phyloP scores from a whole-genome alignment of 2,797 vertebrate species.

The Antrozous pallidus region DNA sequence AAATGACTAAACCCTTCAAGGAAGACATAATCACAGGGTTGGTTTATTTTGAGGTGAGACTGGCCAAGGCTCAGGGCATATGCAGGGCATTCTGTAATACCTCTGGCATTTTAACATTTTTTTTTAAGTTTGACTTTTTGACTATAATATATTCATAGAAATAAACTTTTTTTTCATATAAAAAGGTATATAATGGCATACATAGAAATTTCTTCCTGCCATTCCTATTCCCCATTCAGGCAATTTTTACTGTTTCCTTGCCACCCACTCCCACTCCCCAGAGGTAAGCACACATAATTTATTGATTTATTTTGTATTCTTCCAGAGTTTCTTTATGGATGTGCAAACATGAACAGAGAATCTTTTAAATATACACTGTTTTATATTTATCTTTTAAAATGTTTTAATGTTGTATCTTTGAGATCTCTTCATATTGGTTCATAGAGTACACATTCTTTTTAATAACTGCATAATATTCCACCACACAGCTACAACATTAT shows the following conservation, averaged over 20 bases:
- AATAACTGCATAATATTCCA: not conserved
- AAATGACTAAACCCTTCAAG: not conserved
- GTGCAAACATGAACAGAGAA: not conserved
- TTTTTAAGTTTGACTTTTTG: not conserved
- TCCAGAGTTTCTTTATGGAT: not conserved
- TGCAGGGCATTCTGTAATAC: not conserved
- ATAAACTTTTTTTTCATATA: not conserved
- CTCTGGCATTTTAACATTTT: not conserved
- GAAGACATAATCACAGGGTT: not conserved
- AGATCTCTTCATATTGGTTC: not conserved
- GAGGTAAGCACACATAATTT: not conserved
- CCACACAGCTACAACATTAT: not conserved
- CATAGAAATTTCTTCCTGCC: not conserved
- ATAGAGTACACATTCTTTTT: not conserved
- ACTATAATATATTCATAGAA: not conserved
- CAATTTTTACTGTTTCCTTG: not conserved
- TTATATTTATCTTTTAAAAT: not conserved
- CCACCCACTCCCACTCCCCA: not conserved
- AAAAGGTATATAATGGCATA: not conserved
- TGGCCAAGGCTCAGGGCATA: not conserved
- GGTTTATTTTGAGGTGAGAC: not conserved
- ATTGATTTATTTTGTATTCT: not conserved
- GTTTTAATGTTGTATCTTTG: not conserved
- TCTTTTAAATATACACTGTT: not conserved
- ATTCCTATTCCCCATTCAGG: not conserved